Conservation (phyloP, 1,140 invertebrate genomes). For the Gryllus bimaculatus region DNA sequence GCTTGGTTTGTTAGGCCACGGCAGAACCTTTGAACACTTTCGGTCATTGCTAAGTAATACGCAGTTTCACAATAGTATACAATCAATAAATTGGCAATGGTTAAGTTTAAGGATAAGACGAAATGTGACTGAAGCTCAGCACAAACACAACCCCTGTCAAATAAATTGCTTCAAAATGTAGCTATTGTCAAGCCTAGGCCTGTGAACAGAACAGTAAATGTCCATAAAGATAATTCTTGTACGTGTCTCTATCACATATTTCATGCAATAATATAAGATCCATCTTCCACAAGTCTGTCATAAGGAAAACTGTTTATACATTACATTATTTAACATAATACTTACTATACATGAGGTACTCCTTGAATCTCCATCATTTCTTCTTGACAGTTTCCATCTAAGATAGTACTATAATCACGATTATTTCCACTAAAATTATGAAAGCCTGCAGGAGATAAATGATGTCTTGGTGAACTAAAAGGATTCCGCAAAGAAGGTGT, state of each 20-base stretch:
- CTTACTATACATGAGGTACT: slow-evolving; percentile 24
- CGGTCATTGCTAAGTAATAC: not conserved
- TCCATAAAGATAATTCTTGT: not conserved
- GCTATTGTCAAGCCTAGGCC: not conserved
- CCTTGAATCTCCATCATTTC: slow-evolving; percentile 24
- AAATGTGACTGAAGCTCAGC: slow-evolving; percentile 3
- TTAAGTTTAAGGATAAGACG: not conserved
- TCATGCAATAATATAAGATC: too few relatives aligned
- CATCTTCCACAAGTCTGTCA: too few relatives aligned
- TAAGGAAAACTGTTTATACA: not conserved
- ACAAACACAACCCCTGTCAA: slow-evolving; percentile 3
- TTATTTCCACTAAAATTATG: slow-evolving; percentile 12
- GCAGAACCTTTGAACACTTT: slow-evolving; percentile 4
- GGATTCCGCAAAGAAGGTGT: slow-evolving; percentile 9
- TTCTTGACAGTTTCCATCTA: slow-evolving; percentile 18
- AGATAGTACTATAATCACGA: not conserved
- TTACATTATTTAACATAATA: slow-evolving; percentile 1
- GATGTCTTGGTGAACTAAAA: slow-evolving; percentile 23
- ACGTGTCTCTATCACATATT: too few relatives aligned
- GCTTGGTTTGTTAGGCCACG: not conserved
- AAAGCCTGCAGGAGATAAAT: slow-evolving; percentile 15
- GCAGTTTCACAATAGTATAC: not conserved
- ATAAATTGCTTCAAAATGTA: slow-evolving; percentile 6
- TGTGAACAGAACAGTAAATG: not conserved
- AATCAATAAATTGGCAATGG: slow-evolving; percentile 2